These are phyloP conservation scores for Tupiocoris notatus DNA, from an alignment of 2,888 invertebrate species.

Conservation along the genomic window DNA sequence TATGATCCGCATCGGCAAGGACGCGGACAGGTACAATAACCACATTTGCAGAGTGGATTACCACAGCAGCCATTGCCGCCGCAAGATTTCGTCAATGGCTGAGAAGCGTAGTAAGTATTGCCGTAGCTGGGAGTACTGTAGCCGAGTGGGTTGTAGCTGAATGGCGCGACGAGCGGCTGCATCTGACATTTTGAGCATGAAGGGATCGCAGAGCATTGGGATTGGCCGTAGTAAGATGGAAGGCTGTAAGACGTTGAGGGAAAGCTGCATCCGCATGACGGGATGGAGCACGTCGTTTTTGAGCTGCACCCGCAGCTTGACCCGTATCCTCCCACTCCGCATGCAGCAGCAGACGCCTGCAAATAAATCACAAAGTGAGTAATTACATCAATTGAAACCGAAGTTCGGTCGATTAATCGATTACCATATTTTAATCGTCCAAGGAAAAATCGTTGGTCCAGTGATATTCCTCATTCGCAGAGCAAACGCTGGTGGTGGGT, in stretches of 20 bases:
- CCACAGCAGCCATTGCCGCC: slow-evolving; percentile 10
- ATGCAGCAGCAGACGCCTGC: slow-evolving; percentile 28
- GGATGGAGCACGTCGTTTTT: slow-evolving; percentile 34
- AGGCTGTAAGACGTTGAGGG: background rate
- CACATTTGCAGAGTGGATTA: slow-evolving; percentile 31
- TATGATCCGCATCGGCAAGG: slow-evolving; percentile 31
- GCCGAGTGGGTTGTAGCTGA: slow-evolving; percentile 3
- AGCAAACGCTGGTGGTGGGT: too few species aligned
- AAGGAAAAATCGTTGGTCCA: too few species aligned
- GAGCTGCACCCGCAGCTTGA: slow-evolving; percentile 19
- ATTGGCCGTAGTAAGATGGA: background rate
- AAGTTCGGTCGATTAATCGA: too few species aligned
- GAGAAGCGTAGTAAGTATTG: background rate
- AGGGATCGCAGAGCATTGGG: slow-evolving; percentile 27
- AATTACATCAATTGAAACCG: too few species aligned
- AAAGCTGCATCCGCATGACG: slow-evolving; percentile 10
- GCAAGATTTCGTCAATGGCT: background rate
- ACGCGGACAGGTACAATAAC: slow-evolving; percentile 25
- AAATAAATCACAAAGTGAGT: too few species aligned
- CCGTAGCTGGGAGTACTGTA: background rate
- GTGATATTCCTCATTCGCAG: too few species aligned
- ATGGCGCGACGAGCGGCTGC: slow-evolving; percentile 14
- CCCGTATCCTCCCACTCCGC: slow-evolving; percentile 26
- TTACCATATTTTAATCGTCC: too few species aligned
- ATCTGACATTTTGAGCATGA: slow-evolving; percentile 22